A percentile compares a stretch with the other conserved stretches of the same genome.
phyloP scores from a whole-genome alignment of 1,140 invertebrate species.

The Plectus sambesii region DNA sequence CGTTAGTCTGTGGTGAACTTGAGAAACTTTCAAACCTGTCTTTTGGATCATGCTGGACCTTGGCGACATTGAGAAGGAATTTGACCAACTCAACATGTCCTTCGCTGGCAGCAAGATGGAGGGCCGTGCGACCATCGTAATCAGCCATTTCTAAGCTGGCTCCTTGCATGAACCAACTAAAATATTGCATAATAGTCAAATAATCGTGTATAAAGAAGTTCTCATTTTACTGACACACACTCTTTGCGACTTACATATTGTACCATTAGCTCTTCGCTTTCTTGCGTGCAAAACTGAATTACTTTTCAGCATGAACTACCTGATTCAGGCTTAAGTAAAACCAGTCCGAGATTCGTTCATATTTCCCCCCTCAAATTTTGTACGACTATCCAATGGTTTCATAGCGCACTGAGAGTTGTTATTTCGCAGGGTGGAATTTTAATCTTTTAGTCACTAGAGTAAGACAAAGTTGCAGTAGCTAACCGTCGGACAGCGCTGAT shows the following conservation, averaged over 20 bases:
- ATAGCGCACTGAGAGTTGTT: not conserved
- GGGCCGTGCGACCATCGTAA: slow-evolving; percentile 65
- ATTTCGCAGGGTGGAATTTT: not conserved
- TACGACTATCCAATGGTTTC: not conserved
- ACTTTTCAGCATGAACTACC: no score
- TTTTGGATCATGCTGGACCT: slow-evolving; percentile 63
- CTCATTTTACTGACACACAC: not conserved
- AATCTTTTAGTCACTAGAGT: no score
- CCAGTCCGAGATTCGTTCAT: not conserved
- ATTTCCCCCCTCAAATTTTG: not conserved
- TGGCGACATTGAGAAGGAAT: slow-evolving; percentile 59
- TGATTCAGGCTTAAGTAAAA: no score
- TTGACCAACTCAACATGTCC: slow-evolving; percentile 44
- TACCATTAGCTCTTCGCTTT: not conserved
- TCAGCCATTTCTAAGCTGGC: slow-evolving; percentile 64
- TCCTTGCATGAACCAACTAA: slow-evolving; percentile 38
- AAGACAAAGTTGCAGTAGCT: no score
- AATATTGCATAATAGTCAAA: no score
- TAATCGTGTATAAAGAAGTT: not conserved
- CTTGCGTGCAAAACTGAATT: no score
- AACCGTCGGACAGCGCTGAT: slow-evolving; percentile 46
- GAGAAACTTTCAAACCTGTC: slow-evolving; percentile 56
- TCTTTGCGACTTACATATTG: not conserved
- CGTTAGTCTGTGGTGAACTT: no score
- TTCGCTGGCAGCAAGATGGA: slow-evolving; percentile 50